phyloP scores from a whole-genome alignment of 2,888 invertebrate genomes.

The Oeneis ivallda region DNA sequence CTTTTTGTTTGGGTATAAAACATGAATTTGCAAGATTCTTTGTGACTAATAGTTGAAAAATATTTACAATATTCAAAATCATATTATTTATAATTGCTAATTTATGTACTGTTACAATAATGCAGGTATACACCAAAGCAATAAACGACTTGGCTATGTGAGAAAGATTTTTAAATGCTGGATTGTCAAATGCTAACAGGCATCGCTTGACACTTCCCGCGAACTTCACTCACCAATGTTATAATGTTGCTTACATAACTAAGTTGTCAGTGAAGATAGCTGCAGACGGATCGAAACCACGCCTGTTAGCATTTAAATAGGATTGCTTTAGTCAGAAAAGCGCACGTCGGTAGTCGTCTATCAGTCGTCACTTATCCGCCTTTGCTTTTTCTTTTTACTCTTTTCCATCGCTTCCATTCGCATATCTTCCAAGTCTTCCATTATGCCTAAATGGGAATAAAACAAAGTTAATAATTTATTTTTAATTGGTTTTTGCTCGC shows the following conservation, averaged over 20 bases:
- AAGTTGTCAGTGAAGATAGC: no score
- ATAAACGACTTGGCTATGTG: neutral
- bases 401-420: slow-evolving; percentile 91
- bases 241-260: no score
- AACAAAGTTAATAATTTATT: no score
- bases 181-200: no score
- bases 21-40: no score
- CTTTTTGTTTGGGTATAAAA: neutral
- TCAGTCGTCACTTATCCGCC: slow-evolving; percentile 69
- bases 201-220: no score
- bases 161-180: neutral
- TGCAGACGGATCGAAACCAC: no score
- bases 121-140: neutral
- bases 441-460: slow-evolving; percentile 81
- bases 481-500: no score
- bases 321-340: slow-evolving; percentile 33
- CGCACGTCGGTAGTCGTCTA: neutral
- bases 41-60: neutral
- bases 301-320: no score
- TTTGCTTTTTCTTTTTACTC: slow-evolving; percentile 83
- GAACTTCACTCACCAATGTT: no score
- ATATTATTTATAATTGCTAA: neutral
- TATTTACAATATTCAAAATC: neutral
- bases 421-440: slow-evolving; percentile 97
- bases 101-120: neutral